A percentile compares a stretch with the other conserved stretches of the same genome.
phyloP scores from a whole-genome alignment of 2,888 invertebrate species.

The Tenthredo notha region DNA sequence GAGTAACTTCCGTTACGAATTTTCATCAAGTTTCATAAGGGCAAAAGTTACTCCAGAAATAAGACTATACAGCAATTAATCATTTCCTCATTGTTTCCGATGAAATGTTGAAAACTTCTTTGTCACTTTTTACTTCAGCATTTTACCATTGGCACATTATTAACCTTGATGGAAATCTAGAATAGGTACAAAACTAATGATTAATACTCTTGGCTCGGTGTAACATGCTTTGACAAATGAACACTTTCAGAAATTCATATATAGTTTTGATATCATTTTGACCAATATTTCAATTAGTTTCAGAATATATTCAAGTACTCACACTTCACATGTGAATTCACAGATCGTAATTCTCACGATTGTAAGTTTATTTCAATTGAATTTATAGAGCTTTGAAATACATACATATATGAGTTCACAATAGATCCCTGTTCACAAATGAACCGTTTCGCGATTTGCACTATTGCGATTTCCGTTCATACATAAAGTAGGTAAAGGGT shows the following conservation, averaged over 20 bases:
- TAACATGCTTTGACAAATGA: not conserved
- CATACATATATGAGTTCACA: too few relatives aligned
- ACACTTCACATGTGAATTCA: not conserved
- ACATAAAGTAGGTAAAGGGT: not conserved
- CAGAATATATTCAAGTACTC: not conserved
- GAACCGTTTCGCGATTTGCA: not conserved
- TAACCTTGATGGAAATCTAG: not conserved
- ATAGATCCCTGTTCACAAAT: not conserved
- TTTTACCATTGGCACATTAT: not conserved
- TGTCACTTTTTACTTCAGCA: not conserved
- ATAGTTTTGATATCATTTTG: not conserved
- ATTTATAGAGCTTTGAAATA: not conserved
- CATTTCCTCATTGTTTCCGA: not conserved
- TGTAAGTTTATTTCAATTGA: not conserved
- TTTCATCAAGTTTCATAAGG: slow-evolving; percentile 2
- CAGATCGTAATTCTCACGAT: not conserved
- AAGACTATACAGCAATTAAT: not conserved
- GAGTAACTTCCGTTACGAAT: slow-evolving; percentile 21
- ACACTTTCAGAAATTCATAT: not conserved
- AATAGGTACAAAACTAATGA: slow-evolving; percentile 1
- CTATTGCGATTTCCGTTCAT: not conserved
- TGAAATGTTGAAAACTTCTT: not conserved
- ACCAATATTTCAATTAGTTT: not conserved
- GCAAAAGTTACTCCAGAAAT: slow-evolving; percentile 13
- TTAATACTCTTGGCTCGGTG: not conserved